These are phyloP conservation scores for Gerris lacustris DNA, from an alignment of 2,888 invertebrate species.

Conservation along the genomic window DNA sequence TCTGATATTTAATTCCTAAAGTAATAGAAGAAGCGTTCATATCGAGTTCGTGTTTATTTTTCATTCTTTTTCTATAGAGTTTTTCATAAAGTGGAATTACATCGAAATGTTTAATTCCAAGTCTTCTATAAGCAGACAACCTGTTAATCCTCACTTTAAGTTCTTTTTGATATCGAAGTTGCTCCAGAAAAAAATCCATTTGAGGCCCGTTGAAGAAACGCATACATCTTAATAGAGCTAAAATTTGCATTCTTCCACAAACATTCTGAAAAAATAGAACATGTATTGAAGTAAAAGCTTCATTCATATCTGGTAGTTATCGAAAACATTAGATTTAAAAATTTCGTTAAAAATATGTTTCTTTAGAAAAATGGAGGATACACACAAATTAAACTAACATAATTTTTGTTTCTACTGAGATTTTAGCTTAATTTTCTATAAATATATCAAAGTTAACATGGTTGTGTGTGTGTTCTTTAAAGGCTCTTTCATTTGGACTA, in stretches of 20 bases:
- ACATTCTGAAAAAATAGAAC: constrained; percentile 35
- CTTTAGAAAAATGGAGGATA: too few species aligned
- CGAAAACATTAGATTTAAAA: too few species aligned
- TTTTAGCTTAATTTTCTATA: too few species aligned
- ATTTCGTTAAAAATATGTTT: too few species aligned
- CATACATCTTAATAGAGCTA: constrained; percentile 58
- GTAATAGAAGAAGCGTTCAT: constrained; percentile 14
- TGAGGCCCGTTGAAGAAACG: constrained; percentile 67
- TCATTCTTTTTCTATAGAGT: constrained; percentile 20
- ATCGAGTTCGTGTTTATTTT: constrained; percentile 22
- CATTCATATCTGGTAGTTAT: too few species aligned
- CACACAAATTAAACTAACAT: too few species aligned
- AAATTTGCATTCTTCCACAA: constrained; percentile 44
- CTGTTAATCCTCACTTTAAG: constrained; percentile 26
- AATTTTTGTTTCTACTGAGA: too few species aligned
- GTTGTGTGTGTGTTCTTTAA: too few species aligned
- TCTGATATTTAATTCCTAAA: constrained; percentile 8
- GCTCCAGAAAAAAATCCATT: constrained; percentile 47
- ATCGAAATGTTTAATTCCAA: constrained; percentile 20
- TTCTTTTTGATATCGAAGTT: constrained; percentile 45
- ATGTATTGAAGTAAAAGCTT: background rate
- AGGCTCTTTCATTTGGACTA: too few species aligned
- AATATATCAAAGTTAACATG: too few species aligned
- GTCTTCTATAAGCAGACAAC: constrained; percentile 20
- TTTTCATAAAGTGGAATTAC: constrained; percentile 23